These are phyloP conservation scores for Cyclina sinensis DNA, from an alignment of 1,140 invertebrate genomes.

Conservation along the genomic window DNA sequence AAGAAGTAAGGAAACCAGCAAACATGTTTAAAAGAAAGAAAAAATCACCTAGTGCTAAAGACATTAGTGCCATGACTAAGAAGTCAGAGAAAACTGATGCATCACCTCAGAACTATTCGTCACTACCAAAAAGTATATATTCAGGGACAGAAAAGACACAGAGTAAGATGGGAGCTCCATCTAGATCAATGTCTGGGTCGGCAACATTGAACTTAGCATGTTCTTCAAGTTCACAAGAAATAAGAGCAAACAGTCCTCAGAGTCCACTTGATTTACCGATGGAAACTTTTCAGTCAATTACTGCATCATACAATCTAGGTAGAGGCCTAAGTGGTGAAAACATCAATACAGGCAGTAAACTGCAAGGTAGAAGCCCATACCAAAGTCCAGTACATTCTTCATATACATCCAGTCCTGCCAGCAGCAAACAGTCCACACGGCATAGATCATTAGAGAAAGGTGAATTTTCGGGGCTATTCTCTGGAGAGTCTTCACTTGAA, in stretches of 20 bases:
- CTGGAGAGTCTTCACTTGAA: conserved; percentile 80
- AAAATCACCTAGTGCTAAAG: conserved; percentile 65
- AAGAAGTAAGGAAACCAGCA: conserved; percentile 4
- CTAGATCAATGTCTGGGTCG: conserved; percentile 58
- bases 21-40: conserved; percentile 69
- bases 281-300: conserved; percentile 78
- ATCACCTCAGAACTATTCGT: conserved; percentile 65
- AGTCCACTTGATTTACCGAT: conserved; percentile 79
- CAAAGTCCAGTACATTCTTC: conserved; percentile 71
- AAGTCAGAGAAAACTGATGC: conserved; percentile 51
- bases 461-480: conserved; percentile 74
- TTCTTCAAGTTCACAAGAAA: conserved; percentile 54
- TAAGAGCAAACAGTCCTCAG: conserved; percentile 35
- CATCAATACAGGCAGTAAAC: conserved; percentile 59
- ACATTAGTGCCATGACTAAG: conserved; percentile 50
- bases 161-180: conserved; percentile 35
- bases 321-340: conserved; percentile 65
- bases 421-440: conserved; percentile 70
- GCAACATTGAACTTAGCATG: conserved; percentile 37
- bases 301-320: conserved; percentile 71
- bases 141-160: conserved; percentile 67
- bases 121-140: conserved; percentile 74
- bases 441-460: conserved; percentile 78
- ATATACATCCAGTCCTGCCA: conserved; percentile 62
- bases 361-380: conserved; percentile 71